Evolutionary conservation across 2,797 vertebrate genomes (phyloP).

Genomic region (Tenualosa ilisha): DNA sequence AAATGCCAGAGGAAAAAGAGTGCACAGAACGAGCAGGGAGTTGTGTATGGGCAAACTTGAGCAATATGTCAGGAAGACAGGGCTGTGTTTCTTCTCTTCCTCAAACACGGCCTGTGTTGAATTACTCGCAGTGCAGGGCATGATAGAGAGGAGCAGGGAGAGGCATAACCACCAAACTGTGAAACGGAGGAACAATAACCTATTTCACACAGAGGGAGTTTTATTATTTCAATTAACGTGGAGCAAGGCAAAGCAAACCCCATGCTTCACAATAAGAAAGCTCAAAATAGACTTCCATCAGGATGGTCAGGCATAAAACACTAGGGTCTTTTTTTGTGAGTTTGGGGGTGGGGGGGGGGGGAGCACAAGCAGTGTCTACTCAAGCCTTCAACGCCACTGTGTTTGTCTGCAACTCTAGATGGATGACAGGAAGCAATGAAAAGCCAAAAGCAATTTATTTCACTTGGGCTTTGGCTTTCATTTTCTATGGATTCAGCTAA

Average conservation of each 20-base stretch:
- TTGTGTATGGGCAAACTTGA: background rate
- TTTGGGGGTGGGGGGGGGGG: background rate
- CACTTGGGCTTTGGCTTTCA: background rate
- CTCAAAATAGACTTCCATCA: conserved; percentile 54
- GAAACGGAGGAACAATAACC: conserved; percentile 38
- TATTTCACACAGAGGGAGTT: conserved; percentile 43
- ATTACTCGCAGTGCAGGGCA: background rate
- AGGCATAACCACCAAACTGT: conserved; percentile 40
- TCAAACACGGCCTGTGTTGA: background rate
- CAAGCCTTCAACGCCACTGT: conserved; percentile 29
- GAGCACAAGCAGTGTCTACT: background rate
- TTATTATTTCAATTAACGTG: conserved; percentile 53
- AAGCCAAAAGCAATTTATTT: background rate
- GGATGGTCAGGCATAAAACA: conserved; percentile 42
- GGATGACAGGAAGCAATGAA: background rate
- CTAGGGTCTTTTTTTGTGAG: conserved; percentile 31
- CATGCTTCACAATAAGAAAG: conserved; percentile 44
- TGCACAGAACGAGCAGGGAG: background rate
- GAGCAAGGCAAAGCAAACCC: conserved; percentile 33
- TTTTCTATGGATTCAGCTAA: conserved; percentile 4
- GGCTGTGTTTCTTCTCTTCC: background rate
- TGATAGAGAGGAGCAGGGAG: conserved; percentile 39
- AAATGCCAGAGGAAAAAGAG: background rate
- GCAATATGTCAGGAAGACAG: background rate
- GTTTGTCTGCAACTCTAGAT: background rate